Conservation (phyloP, 92 coral and sea anemone species). For the Phymanthus crucifer region DNA sequence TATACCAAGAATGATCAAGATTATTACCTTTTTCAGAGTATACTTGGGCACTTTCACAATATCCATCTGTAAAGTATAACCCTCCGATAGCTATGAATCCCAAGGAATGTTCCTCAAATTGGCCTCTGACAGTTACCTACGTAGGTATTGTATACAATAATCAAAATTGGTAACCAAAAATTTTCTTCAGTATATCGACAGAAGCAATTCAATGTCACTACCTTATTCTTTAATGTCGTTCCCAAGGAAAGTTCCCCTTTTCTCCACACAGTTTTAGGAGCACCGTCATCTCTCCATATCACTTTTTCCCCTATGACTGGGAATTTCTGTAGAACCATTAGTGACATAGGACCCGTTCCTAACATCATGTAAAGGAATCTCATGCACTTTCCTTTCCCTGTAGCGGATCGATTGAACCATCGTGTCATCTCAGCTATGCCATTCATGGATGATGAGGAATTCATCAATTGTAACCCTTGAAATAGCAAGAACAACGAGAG, state of each 20-base stretch:
- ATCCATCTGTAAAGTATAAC: neutral
- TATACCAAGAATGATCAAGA: too few relatives aligned
- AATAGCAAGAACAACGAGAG: neutral
- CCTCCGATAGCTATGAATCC: neutral
- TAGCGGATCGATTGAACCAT: slow-evolving; percentile 23
- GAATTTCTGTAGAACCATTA: neutral
- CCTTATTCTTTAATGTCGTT: slow-evolving; percentile 28
- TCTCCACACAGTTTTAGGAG: slow-evolving; percentile 2
- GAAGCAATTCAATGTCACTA: neutral
- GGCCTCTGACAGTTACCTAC: neutral
- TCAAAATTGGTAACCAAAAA: too few relatives aligned
- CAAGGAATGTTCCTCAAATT: neutral
- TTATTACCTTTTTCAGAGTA: neutral
- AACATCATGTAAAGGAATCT: slow-evolving; percentile 38
- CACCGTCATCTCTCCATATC: slow-evolving; percentile 14
- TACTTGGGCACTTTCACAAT: neutral
- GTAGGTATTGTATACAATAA: too few relatives aligned
- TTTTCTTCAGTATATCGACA: too few relatives aligned
- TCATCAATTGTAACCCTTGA: neutral
- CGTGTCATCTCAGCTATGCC: slow-evolving; percentile 9
- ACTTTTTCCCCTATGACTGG: neutral
- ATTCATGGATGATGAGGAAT: neutral
- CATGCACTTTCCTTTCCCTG: slow-evolving; percentile 38
- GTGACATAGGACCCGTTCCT: slow-evolving; percentile 24
- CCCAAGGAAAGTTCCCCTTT: slow-evolving; percentile 40